Conservation (phyloP, 2,888 invertebrate species). For the Pycnomerus fuliginosus region DNA sequence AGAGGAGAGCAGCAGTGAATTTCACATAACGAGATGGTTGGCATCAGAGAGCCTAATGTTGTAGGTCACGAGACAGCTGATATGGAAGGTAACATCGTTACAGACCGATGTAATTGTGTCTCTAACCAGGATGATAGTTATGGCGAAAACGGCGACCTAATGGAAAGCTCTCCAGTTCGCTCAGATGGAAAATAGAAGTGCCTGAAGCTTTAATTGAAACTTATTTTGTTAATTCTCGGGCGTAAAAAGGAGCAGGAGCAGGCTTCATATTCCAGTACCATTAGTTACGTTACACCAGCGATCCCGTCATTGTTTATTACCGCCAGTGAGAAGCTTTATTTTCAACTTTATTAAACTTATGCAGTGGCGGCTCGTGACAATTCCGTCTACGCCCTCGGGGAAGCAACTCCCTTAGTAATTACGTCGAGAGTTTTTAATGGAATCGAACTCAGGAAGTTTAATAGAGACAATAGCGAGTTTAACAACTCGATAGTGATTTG, state of each 20-base stretch:
- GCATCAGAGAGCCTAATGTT: constrained; percentile 10
- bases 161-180: constrained; percentile 33
- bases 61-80: constrained; percentile 28
- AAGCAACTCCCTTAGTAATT: too few relatives aligned
- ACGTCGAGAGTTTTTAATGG: not conserved
- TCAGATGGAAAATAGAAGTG: not conserved
- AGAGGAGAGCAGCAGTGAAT: constrained; percentile 23
- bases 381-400: too few relatives aligned
- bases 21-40: constrained; percentile 18
- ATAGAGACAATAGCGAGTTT: constrained; percentile 17
- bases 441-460: constrained; percentile 4
- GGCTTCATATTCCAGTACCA: constrained; percentile 6
- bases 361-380: constrained; percentile 3
- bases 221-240: constrained; percentile 6
- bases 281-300: not conserved
- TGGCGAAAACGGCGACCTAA: constrained; percentile 35
- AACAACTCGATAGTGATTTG: constrained; percentile 23
- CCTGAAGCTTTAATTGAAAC: constrained; percentile 2
- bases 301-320: constrained; percentile 2
- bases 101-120: constrained; percentile 36
- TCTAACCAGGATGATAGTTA: constrained; percentile 38
- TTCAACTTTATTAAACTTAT: constrained; percentile 6
- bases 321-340: too few relatives aligned
- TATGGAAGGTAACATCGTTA: constrained; percentile 34
- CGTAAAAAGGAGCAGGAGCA: constrained; percentile 3